Percentiles rank a stretch among this genome's conserved stretches.
These are phyloP conservation scores for Trichogramma pretiosum DNA, from an alignment of 1,140 invertebrate species.

Conservation along the genomic window DNA sequence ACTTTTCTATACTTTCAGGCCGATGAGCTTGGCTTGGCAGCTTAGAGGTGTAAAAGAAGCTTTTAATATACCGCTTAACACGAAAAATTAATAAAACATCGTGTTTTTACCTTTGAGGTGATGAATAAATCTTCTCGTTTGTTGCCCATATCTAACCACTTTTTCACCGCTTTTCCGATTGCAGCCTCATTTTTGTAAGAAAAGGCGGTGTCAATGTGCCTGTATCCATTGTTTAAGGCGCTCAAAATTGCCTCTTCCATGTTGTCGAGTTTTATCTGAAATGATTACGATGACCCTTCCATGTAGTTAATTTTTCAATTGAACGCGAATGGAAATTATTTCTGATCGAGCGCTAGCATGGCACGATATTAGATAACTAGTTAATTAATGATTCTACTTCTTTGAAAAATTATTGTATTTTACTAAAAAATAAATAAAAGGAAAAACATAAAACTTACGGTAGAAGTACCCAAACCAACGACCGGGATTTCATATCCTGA, in stretches of 20 bases:
- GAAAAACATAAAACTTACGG: too few relatives aligned
- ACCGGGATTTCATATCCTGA: slow-evolving; percentile 57
- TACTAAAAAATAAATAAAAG: too few relatives aligned
- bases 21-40: slow-evolving; percentile 42
- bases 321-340: neutral
- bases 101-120: slow-evolving; percentile 17
- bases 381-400: too few relatives aligned
- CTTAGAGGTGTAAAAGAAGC: slow-evolving; percentile 22
- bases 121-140: slow-evolving; percentile 14
- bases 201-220: slow-evolving; percentile 15
- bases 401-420: too few relatives aligned
- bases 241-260: neutral
- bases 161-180: slow-evolving; percentile 11
- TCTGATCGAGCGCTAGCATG: neutral
- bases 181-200: slow-evolving; percentile 8
- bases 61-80: too few relatives aligned
- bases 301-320: neutral
- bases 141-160: slow-evolving; percentile 8
- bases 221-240: slow-evolving; percentile 10
- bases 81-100: too few relatives aligned
- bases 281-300: neutral
- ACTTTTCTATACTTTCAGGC: slow-evolving; percentile 49
- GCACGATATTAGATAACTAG: too few relatives aligned
- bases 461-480: slow-evolving; percentile 72
- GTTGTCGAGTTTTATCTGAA: slow-evolving; percentile 3